Percentiles rank a stretch among this genome's conserved stretches.
Conservation (phyloP, 2,797 vertebrate species). For the Mallotus villosus region DNA sequence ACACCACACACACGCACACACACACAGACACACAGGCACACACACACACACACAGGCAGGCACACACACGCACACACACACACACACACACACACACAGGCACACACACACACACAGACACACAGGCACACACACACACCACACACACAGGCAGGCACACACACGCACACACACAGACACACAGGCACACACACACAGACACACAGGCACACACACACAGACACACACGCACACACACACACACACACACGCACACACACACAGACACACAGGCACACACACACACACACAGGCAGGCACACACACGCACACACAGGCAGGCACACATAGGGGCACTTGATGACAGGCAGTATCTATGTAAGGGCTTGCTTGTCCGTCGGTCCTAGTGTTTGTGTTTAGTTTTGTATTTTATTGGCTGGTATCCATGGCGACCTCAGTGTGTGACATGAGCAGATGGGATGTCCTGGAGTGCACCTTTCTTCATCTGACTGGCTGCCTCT, state of each 20-base stretch:
- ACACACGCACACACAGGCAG: neutral
- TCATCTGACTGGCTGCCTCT: slow-evolving; percentile 46
- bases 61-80: slow-evolving; percentile 5
- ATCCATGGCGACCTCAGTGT: slow-evolving; percentile 63
- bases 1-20: neutral
- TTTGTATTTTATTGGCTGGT: slow-evolving; percentile 66
- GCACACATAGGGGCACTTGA: neutral
- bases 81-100: neutral
- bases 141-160: slow-evolving; percentile 45
- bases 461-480: slow-evolving; percentile 48
- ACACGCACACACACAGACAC: neutral
- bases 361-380: slow-evolving; percentile 55
- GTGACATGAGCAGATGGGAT: slow-evolving; percentile 59
- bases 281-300: neutral
- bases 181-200: neutral
- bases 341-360: slow-evolving; percentile 42
- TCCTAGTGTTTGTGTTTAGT: slow-evolving; percentile 67
- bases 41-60: slow-evolving; percentile 1
- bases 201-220: neutral
- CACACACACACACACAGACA: slow-evolving; percentile 37
- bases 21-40: neutral
- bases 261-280: too few species aligned
- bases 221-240: too few species aligned
- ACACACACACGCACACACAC: too few species aligned
- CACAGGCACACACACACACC: slow-evolving; percentile 44